phyloP scores from a whole-genome alignment of 2,797 vertebrate genomes.

The Sternotherus odoratus region DNA sequence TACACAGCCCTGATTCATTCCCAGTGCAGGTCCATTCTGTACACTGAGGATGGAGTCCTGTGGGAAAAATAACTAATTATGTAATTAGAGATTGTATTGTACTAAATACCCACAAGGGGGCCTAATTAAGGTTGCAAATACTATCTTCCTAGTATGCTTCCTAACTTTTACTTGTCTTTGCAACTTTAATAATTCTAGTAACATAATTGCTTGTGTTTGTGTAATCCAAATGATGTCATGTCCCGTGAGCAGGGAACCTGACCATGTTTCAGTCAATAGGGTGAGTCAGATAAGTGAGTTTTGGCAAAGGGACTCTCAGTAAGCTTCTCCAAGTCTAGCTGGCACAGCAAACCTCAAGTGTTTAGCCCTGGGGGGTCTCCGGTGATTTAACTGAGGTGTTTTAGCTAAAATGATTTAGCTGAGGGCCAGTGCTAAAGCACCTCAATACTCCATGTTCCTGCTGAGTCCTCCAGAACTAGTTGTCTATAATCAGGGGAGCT shows the following conservation, averaged over 20 bases:
- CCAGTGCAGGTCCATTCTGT: background rate
- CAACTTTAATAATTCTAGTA: background rate
- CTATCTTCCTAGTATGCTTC: background rate
- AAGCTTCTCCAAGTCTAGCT: background rate
- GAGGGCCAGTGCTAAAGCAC: background rate
- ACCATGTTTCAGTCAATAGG: background rate
- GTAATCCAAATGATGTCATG: background rate
- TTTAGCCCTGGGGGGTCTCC: background rate
- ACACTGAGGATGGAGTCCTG: background rate
- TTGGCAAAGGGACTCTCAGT: background rate
- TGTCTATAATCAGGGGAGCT: background rate
- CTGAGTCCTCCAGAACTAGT: background rate
- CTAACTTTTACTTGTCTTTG: background rate
- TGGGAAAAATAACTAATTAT: background rate
- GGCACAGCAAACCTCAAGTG: background rate
- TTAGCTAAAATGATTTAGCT: background rate
- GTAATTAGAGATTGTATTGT: background rate
- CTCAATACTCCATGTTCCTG: fast-evolving
- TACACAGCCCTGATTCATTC: background rate
- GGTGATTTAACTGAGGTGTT: background rate
- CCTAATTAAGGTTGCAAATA: background rate
- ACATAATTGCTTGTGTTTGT: background rate
- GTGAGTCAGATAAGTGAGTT: background rate
- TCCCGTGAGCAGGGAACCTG: background rate
- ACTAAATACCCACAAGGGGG: background rate